phyloP scores from a whole-genome alignment of 1,140 invertebrate genomes.

The Heliconius himera region DNA sequence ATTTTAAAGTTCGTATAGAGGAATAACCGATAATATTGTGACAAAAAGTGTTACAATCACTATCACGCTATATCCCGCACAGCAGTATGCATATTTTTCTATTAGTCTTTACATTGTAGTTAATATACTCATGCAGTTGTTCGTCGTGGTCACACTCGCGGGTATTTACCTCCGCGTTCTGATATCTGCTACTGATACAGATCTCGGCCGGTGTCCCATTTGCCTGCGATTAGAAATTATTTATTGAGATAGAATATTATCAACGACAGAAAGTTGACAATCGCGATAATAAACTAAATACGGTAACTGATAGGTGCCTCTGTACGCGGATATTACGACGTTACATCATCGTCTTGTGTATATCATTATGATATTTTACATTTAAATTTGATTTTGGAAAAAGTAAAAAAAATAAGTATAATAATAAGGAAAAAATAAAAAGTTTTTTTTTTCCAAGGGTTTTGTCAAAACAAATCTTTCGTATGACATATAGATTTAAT shows the following conservation, averaged over 20 bases:
- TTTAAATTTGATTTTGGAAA: too few species aligned
- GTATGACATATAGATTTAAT: too few species aligned
- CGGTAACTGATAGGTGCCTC: background rate
- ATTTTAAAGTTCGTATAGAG: too few species aligned
- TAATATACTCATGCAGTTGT: background rate
- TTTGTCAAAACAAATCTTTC: too few species aligned
- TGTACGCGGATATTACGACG: background rate
- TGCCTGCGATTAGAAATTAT: conserved; percentile 29
- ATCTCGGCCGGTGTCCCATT: conserved; percentile 28
- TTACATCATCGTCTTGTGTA: background rate
- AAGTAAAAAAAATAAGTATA: too few species aligned
- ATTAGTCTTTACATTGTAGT: background rate
- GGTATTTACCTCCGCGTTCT: conserved; percentile 18
- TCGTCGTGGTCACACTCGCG: background rate
- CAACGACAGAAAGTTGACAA: conserved; percentile 13
- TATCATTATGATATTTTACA: background rate
- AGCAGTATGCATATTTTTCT: too few species aligned
- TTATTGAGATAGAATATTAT: conserved; percentile 30
- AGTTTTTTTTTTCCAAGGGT: too few species aligned
- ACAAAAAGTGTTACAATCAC: too few species aligned
- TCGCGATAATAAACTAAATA: conserved; percentile 24
- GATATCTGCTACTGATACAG: conserved; percentile 25
- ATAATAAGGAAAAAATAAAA: too few species aligned
- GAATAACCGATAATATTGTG: too few species aligned
- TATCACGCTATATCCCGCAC: too few species aligned